Conservation (phyloP, 1,140 invertebrate species). For the Elymnias hypermnestra region DNA sequence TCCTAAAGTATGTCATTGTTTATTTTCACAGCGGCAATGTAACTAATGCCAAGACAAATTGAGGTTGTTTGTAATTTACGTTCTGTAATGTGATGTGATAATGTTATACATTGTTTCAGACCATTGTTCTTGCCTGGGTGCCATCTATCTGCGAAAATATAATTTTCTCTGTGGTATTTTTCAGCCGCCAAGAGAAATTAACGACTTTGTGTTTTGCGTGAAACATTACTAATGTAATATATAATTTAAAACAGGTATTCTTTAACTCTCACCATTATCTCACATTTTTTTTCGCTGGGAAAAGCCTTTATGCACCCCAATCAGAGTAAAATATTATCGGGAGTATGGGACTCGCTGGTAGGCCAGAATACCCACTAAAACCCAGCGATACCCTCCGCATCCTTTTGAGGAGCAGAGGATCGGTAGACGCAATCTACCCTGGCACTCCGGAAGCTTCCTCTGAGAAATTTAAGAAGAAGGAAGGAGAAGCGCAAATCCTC, state of each 20-base stretch:
- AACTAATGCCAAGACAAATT: constrained; percentile 20
- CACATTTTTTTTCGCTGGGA: too few species aligned
- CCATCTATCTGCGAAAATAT: background rate
- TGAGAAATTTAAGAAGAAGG: too few species aligned
- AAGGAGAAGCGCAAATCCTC: too few species aligned
- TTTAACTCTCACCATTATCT: too few species aligned
- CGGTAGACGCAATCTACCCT: too few species aligned
- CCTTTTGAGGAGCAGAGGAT: too few species aligned
- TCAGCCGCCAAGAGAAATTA: background rate
- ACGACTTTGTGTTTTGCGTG: background rate
- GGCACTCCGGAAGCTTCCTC: too few species aligned
- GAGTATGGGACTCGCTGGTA: too few species aligned
- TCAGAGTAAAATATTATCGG: too few species aligned
- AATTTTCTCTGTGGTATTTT: background rate
- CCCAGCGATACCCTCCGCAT: too few species aligned
- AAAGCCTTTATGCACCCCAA: too few species aligned
- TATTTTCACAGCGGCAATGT: constrained; percentile 13
- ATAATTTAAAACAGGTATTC: background rate
- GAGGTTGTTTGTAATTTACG: constrained; percentile 18
- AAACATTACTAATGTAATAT: background rate
- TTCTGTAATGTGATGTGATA: constrained; percentile 10
- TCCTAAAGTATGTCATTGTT: constrained; percentile 17
- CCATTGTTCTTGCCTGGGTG: background rate
- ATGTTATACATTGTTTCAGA: constrained; percentile 3
- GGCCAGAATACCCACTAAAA: too few species aligned